Evolutionary conservation across 2,113 vertebrate genomes (phyloP).

Genomic region (Pelecanoides urinatrix): DNA sequence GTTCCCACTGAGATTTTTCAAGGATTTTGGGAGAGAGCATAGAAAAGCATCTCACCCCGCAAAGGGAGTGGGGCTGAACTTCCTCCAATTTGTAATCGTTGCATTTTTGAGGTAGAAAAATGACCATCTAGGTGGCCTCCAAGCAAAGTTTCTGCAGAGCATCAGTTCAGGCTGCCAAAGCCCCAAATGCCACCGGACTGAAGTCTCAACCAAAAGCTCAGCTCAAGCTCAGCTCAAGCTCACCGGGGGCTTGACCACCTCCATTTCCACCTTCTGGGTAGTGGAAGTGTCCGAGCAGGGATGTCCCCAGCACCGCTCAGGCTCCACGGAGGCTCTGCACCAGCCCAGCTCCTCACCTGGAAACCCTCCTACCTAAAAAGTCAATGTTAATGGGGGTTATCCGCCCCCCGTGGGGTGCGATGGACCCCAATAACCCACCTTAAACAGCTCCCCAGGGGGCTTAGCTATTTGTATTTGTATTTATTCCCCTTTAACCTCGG

Average conservation of each 20-base stretch:
- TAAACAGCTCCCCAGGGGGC: not conserved
- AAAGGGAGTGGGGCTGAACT: not conserved
- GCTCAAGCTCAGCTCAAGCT: not conserved
- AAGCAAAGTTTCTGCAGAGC: not conserved
- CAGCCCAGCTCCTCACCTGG: not conserved
- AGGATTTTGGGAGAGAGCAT: not conserved
- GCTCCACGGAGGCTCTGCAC: not conserved
- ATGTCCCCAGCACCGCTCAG: not conserved
- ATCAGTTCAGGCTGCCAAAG: not conserved
- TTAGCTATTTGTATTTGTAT: not conserved
- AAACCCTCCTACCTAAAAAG: not conserved
- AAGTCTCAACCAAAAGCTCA: not conserved
- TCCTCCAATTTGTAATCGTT: not conserved
- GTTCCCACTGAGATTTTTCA: not conserved
- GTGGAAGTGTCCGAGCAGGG: not conserved
- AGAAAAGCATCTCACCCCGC: not conserved
- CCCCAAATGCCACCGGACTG: fast-evolving
- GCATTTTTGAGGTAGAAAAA: not conserved
- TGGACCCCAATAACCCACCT: not conserved
- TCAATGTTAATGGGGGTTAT: not conserved
- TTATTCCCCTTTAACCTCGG: not conserved
- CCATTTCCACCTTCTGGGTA: not conserved
- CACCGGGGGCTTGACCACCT: not conserved
- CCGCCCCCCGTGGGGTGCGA: fast-evolving
- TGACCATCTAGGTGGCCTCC: not conserved